Evolutionary conservation across 2,113 vertebrate genomes (phyloP).

Genomic region (Zosterops borbonicus): DNA sequence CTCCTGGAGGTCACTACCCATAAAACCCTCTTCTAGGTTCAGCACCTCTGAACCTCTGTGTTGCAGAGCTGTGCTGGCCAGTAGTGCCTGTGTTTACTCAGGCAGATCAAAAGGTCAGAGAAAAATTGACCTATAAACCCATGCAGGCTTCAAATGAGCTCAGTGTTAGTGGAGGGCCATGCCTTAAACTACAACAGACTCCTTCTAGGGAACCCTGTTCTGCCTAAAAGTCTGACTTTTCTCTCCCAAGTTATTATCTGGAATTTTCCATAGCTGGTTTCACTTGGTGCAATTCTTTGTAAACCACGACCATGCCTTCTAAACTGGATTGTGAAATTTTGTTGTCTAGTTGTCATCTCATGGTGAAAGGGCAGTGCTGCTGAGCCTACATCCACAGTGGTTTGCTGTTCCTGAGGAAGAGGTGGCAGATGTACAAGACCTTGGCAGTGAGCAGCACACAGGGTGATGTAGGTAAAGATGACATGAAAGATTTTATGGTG

Average conservation of each 20-base stretch:
- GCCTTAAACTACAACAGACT: not conserved
- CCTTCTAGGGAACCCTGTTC: not conserved
- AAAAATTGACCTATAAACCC: not conserved
- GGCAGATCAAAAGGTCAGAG: not conserved
- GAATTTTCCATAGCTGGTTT: not conserved
- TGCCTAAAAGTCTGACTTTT: not conserved
- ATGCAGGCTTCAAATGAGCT: not conserved
- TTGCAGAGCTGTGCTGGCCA: not conserved
- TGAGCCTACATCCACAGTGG: not conserved
- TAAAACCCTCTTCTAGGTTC: not conserved
- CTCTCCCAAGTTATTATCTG: not conserved
- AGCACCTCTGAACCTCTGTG: not conserved
- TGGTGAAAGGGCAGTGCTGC: not conserved
- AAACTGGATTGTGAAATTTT: not conserved
- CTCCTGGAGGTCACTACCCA: not conserved
- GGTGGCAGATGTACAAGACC: not conserved
- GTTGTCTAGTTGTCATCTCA: not conserved
- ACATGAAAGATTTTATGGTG: not conserved
- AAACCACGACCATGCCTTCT: not conserved
- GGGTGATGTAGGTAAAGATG: not conserved
- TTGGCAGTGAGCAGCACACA: not conserved
- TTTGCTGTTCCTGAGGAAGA: not conserved
- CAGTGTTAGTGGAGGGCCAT: not conserved
- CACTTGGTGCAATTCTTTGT: not conserved
- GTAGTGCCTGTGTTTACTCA: not conserved